A percentile compares a stretch with the other conserved stretches of the same genome.
Conservation (phyloP, 1,140 invertebrate species). For the Drosophila rufa region DNA sequence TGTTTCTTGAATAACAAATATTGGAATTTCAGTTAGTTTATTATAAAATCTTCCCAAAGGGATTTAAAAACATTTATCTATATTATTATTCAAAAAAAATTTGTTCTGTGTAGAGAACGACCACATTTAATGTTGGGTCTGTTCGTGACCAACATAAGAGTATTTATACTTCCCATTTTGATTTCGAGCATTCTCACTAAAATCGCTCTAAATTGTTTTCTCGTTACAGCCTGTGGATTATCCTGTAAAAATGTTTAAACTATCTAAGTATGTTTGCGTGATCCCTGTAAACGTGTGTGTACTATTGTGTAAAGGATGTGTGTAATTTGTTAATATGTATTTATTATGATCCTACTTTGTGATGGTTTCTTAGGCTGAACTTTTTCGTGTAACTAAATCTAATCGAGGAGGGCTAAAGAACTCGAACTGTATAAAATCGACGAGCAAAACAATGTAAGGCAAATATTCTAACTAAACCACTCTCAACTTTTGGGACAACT, state of each 20-base stretch:
- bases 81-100: too few relatives aligned
- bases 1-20: too few relatives aligned
- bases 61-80: neutral
- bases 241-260: slow-evolving; percentile 58
- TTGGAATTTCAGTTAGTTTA: too few relatives aligned
- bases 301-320: slow-evolving; percentile 45
- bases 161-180: slow-evolving; percentile 31
- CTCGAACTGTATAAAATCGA: slow-evolving; percentile 55
- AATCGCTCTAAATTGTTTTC: slow-evolving; percentile 41
- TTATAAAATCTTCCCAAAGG: neutral
- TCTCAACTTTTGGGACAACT: slow-evolving; percentile 61
- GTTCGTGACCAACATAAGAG: slow-evolving; percentile 45
- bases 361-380: slow-evolving; percentile 83
- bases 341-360: slow-evolving; percentile 77
- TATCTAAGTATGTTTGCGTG: slow-evolving; percentile 40
- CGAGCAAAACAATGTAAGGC: slow-evolving; percentile 63
- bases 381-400: slow-evolving; percentile 75
- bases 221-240: slow-evolving; percentile 43
- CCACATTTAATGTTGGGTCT: slow-evolving; percentile 14
- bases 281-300: slow-evolving; percentile 35
- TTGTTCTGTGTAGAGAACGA: slow-evolving; percentile 13
- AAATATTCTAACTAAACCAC: slow-evolving; percentile 68
- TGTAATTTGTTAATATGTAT: slow-evolving; percentile 71
- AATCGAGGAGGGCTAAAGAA: slow-evolving; percentile 50
- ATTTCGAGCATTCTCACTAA: slow-evolving; percentile 23